phyloP scores from a whole-genome alignment of 1,140 invertebrate species.

The Drosophila burlai region DNA sequence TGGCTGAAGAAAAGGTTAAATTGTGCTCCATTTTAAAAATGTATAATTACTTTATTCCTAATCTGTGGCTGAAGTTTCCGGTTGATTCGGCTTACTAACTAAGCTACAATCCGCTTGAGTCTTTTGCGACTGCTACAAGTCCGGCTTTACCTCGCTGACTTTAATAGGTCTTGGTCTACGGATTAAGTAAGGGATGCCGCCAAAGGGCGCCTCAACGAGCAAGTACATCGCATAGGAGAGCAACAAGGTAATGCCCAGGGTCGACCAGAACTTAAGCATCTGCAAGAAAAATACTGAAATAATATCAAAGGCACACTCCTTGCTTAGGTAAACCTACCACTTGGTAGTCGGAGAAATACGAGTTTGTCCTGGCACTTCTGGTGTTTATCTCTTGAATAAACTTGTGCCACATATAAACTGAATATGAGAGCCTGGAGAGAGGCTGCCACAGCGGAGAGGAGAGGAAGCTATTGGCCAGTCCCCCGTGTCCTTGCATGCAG shows the following conservation, averaged over 20 bases:
- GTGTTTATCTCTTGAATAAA: constrained; percentile 52
- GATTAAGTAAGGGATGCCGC: not conserved
- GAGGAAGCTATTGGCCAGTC: constrained; percentile 85
- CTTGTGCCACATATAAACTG: constrained; percentile 86
- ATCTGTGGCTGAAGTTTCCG: not conserved
- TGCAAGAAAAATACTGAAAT: not conserved
- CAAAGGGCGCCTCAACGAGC: constrained; percentile 47
- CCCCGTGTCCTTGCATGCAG: constrained; percentile 88
- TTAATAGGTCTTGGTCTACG: not conserved
- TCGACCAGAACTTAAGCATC: constrained; percentile 46
- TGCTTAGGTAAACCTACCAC: constrained; percentile 25
- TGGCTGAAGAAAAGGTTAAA: not conserved
- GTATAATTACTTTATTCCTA: not conserved
- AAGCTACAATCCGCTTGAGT: not conserved
- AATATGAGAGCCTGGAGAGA: constrained; percentile 85
- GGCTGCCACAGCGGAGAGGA: constrained; percentile 86
- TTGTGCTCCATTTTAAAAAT: not conserved
- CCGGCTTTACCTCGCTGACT: not conserved
- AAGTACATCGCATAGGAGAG: constrained; percentile 37
- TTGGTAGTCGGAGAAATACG: constrained; percentile 57
- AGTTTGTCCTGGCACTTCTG: constrained; percentile 26
- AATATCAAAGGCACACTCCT: not conserved
- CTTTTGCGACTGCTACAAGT: not conserved
- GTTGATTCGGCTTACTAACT: not conserved
- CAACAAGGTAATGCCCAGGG: constrained; percentile 41